Evolutionary conservation across 2,797 vertebrate genomes (phyloP).

Genomic region (Nyctibius grandis): DNA sequence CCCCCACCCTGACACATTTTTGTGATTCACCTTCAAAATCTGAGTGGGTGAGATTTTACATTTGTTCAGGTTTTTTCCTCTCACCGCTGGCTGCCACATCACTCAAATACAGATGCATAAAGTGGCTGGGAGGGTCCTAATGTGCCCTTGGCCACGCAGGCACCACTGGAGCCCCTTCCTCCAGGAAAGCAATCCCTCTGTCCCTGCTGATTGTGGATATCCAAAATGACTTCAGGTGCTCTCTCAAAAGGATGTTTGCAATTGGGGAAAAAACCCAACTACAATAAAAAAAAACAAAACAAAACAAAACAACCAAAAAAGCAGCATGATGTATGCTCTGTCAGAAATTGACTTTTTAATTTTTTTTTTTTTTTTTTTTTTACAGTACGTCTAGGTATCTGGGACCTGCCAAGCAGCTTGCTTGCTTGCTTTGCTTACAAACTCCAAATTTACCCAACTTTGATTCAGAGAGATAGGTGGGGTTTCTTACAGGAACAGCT

Average conservation of each 20-base stretch:
- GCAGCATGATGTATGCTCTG: neutral
- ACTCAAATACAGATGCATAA: neutral
- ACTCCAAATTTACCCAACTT: neutral
- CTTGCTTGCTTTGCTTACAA: neutral
- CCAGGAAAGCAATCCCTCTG: neutral
- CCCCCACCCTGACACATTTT: neutral
- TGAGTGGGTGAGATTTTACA: neutral
- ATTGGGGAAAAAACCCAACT: too few relatives aligned
- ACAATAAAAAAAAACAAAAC: neutral
- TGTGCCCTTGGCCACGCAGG: fast-evolving
- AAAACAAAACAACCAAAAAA: too few relatives aligned
- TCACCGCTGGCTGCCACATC: neutral
- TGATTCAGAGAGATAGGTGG: neutral
- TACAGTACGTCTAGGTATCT: neutral
- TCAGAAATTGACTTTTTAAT: neutral
- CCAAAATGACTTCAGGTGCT: neutral
- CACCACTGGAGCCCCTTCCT: neutral
- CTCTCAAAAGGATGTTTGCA: neutral
- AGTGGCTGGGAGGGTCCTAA: neutral
- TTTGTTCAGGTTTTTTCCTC: neutral
- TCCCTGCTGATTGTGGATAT: neutral
- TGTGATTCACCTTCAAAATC: neutral
- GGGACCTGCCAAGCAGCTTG: neutral
- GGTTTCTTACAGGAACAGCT: neutral
- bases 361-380: neutral